Evolutionary conservation across 2,797 vertebrate species (phyloP), one percentile per base, ranked within the genome.

Genomic region (Malacoctenus gilli): DNA sequence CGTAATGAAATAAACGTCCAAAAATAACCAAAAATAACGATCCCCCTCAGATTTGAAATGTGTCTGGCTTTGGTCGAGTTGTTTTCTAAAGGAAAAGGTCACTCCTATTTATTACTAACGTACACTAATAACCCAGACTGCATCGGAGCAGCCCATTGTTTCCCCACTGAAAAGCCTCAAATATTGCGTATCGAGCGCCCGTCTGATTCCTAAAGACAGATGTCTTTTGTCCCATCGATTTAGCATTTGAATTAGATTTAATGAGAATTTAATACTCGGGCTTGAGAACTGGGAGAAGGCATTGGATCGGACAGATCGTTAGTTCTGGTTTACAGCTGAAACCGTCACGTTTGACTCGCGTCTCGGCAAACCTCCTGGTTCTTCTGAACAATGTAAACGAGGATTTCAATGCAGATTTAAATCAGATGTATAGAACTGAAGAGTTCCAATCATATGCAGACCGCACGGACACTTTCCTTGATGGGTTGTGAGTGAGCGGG

Each of bases 41-140:
- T 70, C 68, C 16, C 6, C 5, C 25, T 55, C 55, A 44, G 48
- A 40, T 53, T 30, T n/a, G 3, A 53, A 23, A 62, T 30, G 11
- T 28, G 8, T 50, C 7, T 15, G 59, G 37, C 47, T 59, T 70
- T 48, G 48, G 43, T 68, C 30, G 48, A 1, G 40, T 41, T 53
- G 36, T 41, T 55, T 56, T 56, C 30, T 41, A 18, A 65, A 42
- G 41, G 38, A 70, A 59, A 80, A 67, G 52, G 70, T 73, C 51
- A 32, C 2, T 8, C 2, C 28, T 51, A 67, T 73, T 55, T 72
- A 59, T 67, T 59, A 56, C 36, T 51, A 44, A 56, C 34, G 13
- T 37, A 54, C 46, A 55, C 30, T 59, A 56, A 75, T 62, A 44
- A 21, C 39, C 51, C 20, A 36, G 51, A 55, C 50, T 46, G 8